Base-by-base conservation (phyloP, 1,140 invertebrate species). In the Drosophila teissieri region DNA sequence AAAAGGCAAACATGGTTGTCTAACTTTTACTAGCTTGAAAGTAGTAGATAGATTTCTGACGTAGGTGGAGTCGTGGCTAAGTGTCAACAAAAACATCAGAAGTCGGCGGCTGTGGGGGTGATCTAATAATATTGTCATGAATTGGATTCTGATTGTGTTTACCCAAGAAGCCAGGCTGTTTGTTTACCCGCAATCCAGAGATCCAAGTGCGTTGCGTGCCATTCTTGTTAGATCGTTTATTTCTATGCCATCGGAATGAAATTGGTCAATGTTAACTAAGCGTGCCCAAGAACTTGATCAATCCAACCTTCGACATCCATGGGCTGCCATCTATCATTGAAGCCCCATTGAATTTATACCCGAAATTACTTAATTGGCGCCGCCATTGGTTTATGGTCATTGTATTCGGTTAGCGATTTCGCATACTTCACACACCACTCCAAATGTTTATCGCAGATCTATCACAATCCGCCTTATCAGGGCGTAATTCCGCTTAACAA, bases 61-160 rank as follows among this genome's bases (percentile, higher is more conserved):
- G 54, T 40, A 45, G 46, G 42, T 34, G 27, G 42, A 58, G 70
- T 65, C 52, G 73, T 67, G 56, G 51, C 49, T 70, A 56, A 78
- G 67, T 70, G 67, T 70, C 68, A 83, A 78, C 53, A 65, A 40
- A 31, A 39, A 31, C 31, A 48, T 51, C 52, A 65, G 31, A 52
- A 60, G 55, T 34, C 45, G 27, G 10, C 19, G 44, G 27, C 39
- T 34, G 10, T n/a, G 12, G 12, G 37, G 45, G 52, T 86, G 60
- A 76, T 81, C 74, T 88, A 78, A 85, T 82, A 86, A 85, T 75
- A 74, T 56, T 63, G 46, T 85, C 78, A 85, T 75, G 82, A 78
- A 64, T 72, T 78, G 49, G 31, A 34, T 61, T 58, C 45, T 58
- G 60, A 64, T 83, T 76, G 73, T 76, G 62, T 76, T 76, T 76